Base-by-base conservation (phyloP, 1,140 invertebrate genomes). In the Diorhabda sublineata region DNA sequence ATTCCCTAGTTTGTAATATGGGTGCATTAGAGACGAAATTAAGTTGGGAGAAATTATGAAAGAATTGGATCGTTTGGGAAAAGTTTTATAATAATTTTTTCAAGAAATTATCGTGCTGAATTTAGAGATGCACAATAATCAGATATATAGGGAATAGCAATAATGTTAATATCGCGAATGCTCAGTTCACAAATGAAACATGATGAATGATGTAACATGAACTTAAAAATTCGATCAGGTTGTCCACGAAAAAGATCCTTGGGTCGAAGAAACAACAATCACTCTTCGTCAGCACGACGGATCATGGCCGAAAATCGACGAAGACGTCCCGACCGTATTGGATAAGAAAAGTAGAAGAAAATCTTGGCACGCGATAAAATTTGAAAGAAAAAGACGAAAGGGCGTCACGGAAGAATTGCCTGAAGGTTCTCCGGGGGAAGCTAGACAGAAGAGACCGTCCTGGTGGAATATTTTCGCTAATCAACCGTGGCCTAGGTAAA, bases 381-480 rank as follows among this genome's bases (percentile, higher is more conserved):
- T 86, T 60, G 88, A 90, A 74, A 81, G 87, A 73, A 90, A 87
- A 80, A 84, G 87, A 70, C 86, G 83, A 76, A 92, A 86, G 80
- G 90, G 83, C 73, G 85, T 83, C 78, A 85, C 80, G 74, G 85
- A 86, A 78, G 67, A 66, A 44, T 69, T 67, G 6, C 72, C 72
- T 5, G 65, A 61, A 61, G 82, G 78, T 44, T 82, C 86, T 6
- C 82, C 84, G n/a, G 73, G 80, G 2, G 82, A 86, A 74, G 80
- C 85, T 3, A 84, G 90, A 11, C 89, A 92, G 77, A 92, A 92
- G 76, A 84, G 92, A 68, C 87, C 89, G 6, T 93, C 91, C 8
- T 93, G 92, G 92, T 93, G 91, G 91, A 92, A 92, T 77, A 90
- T 92, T 44, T 92, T 93, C 74, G 89, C 91, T 5, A 89, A 89